Base-by-base conservation (phyloP, 2,888 invertebrate species). In the Caradrina clavipalpis region DNA sequence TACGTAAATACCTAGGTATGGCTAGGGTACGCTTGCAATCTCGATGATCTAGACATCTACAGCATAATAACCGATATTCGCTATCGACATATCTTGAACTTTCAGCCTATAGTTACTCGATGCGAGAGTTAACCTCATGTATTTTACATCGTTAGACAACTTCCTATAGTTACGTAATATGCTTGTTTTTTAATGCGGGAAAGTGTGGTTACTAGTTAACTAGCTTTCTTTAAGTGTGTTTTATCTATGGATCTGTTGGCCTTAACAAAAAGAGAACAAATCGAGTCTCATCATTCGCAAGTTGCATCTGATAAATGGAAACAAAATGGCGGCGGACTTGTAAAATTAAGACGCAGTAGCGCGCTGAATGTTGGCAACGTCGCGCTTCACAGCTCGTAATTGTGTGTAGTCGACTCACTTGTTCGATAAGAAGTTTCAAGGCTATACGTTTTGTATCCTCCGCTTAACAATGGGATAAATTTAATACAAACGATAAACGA, bases 351-450 rank as follows among this genome's bases (percentile, higher is more conserved):
- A 92, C 96, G 96, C 92, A 96, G 89, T 94, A 91, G 86, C 89
- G 88, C 88, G 85, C 87, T 87, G 89, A 93, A 90, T 86, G 89
- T 91, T 94, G 95, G 95, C 96, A 95, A 95, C 96, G 95, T 93
- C 93, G 96, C 96, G 85, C 86, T 86, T 86, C 84, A 83, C 84
- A 83, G 77, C 69, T 78, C 75, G 88, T 89, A 88, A 90, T 89
- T 89, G 89, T 88, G 87, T 88, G 88, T 90, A 90, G 91, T 91
- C 92, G 89, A 86, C 91, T 92, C 91, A 91, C 91, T 94, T 92
- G 90, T 89, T 93, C 93, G 95, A 95, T 96, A 95, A 95, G 94
- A 94, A 91, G 88, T 93, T 94, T 95, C 95, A 96, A 95, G 95
- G 95, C 94, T 95, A 92, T 78, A 76, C 83, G 89, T 93, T 83